Conservation (phyloP, 2,797 vertebrate genomes). For the Trematomus bernacchii region DNA sequence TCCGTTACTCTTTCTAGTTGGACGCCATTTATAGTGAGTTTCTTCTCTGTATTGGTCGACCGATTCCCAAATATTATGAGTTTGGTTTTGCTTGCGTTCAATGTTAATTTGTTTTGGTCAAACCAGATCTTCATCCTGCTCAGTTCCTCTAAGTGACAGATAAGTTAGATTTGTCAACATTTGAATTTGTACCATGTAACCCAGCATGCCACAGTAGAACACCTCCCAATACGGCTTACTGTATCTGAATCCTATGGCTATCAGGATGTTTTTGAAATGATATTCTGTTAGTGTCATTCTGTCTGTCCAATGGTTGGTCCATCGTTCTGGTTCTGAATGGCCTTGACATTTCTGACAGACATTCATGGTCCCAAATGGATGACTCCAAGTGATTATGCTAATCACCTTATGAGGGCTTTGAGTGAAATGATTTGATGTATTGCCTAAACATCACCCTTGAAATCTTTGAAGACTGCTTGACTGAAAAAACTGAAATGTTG, state of each 20-base stretch:
- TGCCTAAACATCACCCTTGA: not conserved
- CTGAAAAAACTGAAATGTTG: too few species aligned
- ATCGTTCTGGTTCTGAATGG: not conserved
- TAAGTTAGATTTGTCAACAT: not conserved
- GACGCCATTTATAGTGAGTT: too few species aligned
- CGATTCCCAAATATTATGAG: too few species aligned
- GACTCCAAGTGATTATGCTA: not conserved
- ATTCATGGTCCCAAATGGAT: not conserved
- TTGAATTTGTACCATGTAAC: not conserved
- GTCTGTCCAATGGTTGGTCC: too few species aligned
- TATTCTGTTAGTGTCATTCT: too few species aligned
- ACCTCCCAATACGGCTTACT: not conserved
- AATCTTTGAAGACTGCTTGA: not conserved
- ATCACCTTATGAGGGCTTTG: not conserved
- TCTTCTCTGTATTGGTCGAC: too few species aligned
- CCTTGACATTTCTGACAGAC: not conserved
- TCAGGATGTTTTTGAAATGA: too few species aligned
- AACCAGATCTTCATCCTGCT: too few species aligned
- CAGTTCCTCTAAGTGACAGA: not conserved
- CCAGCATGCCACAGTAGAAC: not conserved
- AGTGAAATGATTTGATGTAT: not conserved
- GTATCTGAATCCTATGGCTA: too few species aligned
- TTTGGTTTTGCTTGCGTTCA: too few species aligned
- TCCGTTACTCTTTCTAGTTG: too few species aligned
- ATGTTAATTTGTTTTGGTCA: too few species aligned